Evolutionary conservation across 1,140 invertebrate genomes (phyloP).

Genomic region (Zeugodacus cucurbitae): DNA sequence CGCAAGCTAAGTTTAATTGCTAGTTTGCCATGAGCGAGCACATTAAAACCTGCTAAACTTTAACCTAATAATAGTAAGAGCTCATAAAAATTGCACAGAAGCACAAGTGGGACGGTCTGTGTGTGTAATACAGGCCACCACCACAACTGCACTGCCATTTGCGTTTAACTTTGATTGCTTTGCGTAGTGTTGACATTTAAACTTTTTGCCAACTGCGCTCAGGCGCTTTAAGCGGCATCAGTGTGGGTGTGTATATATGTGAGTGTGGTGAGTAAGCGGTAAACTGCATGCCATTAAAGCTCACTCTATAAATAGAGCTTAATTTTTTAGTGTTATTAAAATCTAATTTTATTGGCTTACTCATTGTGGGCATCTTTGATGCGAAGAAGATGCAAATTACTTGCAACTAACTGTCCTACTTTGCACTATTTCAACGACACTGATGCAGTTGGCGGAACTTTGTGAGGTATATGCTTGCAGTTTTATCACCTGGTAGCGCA

Average conservation of each 20-base stretch:
- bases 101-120: neutral
- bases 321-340: slow-evolving; percentile 6
- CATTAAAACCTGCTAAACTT: neutral
- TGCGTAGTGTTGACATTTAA: slow-evolving; percentile 32
- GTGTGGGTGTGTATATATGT: neutral
- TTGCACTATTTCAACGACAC: neutral
- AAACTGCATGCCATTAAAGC: neutral
- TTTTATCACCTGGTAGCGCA: no score
- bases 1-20: neutral
- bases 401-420: neutral
- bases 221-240: neutral
- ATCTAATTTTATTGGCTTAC: neutral
- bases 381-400: neutral
- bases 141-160: neutral
- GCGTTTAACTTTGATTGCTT: slow-evolving; percentile 35
- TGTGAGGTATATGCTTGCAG: no score
- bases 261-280: neutral
- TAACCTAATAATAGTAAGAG: slow-evolving; percentile 1
- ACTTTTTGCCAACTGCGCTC: neutral
- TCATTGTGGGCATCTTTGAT: neutral
- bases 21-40: neutral
- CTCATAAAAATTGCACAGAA: neutral
- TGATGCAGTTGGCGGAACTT: neutral
- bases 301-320: neutral
- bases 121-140: neutral